Base-by-base conservation (phyloP, 2,797 vertebrate genomes). In the Melanotaenia maccullochi region DNA sequence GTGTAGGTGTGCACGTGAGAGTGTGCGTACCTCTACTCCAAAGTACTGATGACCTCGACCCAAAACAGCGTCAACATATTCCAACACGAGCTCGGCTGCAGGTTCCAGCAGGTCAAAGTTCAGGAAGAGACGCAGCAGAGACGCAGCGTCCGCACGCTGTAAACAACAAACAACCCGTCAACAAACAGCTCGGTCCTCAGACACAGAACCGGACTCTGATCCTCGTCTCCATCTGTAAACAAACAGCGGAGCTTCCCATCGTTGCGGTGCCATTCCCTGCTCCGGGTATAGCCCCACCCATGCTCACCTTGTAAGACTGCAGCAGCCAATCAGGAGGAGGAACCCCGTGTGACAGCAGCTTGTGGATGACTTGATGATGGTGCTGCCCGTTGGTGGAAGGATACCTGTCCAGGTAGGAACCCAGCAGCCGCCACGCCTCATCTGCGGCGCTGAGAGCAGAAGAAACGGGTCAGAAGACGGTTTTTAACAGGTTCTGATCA, bases 41-140 rank as follows among this genome's bases (percentile, higher is more conserved):
- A 98, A 99, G 88, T 98, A 96, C 71, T 95, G 94, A 79, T 97
- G 96, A 73, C 98, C 97, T 80, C 94, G 96, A 18, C 97, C 98
- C 42, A 98, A 82, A 38, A 99, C 91, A 0, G 97, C 97, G 0
- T 99, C 97, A 38, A 98, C 93, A 0, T 97, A 98, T 64, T 99
- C 97, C 84, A 97, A 69, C 61, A 98, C 96, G 60, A 99, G 94
- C 44, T 98, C 97, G 0, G 95, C 95, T 0, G 97, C 97, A 5
- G 93, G 90, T 14, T 97, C 96, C 85, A 99, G 90, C 42, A 96
- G 95, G 79, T 98, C 97, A 0, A 96, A 99, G 82, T 96, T 98
- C 87, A 99, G 90, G 68, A 96, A 97, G 6, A 99, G 95, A 5
- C 97, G 96, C n/a, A 99, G 94, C 79, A 99, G 87, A 35, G 96